phyloP scores from a whole-genome alignment of 2,113 vertebrate species.

The Chitala chitala region DNA sequence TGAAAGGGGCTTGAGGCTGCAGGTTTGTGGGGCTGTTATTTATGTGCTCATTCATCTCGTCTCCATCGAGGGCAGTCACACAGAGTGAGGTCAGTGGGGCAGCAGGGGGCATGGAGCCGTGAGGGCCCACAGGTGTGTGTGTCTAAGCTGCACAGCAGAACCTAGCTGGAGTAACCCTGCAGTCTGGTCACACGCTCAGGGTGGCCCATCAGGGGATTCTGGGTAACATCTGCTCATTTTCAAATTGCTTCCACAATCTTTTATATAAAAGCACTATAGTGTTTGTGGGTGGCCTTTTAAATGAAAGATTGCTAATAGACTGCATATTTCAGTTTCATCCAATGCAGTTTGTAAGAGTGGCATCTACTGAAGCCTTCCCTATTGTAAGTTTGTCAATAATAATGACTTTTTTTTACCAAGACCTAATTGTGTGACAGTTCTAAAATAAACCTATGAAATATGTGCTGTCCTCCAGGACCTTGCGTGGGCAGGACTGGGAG shows the following conservation, averaged over 20 bases:
- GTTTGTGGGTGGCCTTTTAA: neutral
- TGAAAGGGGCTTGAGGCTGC: neutral
- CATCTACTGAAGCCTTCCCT: neutral
- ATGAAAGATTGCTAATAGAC: neutral
- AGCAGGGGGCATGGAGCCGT: neutral
- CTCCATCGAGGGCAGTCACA: neutral
- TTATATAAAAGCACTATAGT: no score
- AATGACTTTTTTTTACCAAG: neutral
- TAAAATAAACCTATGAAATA: neutral
- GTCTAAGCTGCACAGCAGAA: neutral
- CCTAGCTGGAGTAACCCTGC: neutral
- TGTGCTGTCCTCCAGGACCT: neutral
- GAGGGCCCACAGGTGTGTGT: neutral
- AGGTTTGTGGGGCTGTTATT: neutral
- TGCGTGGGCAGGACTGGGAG: neutral
- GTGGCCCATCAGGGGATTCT: neutral
- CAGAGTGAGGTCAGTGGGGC: neutral
- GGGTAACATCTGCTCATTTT: neutral
- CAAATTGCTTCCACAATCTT: neutral
- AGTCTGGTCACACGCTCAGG: neutral
- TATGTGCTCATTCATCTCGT: neutral
- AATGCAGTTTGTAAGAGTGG: neutral
- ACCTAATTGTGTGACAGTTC: neutral
- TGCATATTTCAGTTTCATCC: neutral
- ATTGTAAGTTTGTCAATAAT: neutral